Evolutionary conservation across 2,113 vertebrate species (phyloP).

Genomic region (Nothobranchius kuhntae): DNA sequence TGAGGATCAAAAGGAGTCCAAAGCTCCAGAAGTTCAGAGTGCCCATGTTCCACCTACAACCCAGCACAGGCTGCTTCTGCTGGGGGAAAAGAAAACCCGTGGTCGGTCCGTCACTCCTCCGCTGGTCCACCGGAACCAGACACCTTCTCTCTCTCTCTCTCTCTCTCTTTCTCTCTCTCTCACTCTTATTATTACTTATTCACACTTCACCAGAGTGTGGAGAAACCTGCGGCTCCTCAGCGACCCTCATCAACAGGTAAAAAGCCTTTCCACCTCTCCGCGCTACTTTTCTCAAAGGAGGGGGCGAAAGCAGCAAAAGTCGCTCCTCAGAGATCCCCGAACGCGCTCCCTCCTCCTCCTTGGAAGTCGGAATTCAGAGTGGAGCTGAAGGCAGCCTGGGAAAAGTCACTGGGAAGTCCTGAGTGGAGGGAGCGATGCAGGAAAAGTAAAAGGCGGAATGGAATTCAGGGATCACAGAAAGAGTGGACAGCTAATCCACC

Average conservation of each 20-base stretch:
- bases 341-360: conserved; percentile 32
- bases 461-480: conserved; percentile 72
- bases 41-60: conserved; percentile 73
- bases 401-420: conserved; percentile 68
- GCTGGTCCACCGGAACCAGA: conserved; percentile 37
- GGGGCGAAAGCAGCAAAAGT: conserved; percentile 4
- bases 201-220: conserved; percentile 40
- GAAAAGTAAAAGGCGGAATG: conserved; percentile 78
- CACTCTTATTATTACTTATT: neutral
- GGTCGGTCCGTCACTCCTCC: conserved; percentile 62
- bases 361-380: conserved; percentile 55
- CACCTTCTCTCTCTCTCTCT: conserved; percentile 23
- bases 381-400: conserved; percentile 33
- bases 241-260: conserved; percentile 73
- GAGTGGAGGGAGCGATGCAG: conserved; percentile 29
- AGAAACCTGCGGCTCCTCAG: conserved; percentile 58
- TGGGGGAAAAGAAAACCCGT: conserved; percentile 39
- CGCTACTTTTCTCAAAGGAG: neutral
- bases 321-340: conserved; percentile 23
- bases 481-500: conserved; percentile 55
- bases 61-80: conserved; percentile 67
- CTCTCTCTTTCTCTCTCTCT: no score
- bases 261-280: conserved; percentile 13
- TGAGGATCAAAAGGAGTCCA: conserved; percentile 69
- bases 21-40: conserved; percentile 58